Evolutionary conservation across 2,113 vertebrate genomes (phyloP).

Genomic region (Mirounga angustirostris): DNA sequence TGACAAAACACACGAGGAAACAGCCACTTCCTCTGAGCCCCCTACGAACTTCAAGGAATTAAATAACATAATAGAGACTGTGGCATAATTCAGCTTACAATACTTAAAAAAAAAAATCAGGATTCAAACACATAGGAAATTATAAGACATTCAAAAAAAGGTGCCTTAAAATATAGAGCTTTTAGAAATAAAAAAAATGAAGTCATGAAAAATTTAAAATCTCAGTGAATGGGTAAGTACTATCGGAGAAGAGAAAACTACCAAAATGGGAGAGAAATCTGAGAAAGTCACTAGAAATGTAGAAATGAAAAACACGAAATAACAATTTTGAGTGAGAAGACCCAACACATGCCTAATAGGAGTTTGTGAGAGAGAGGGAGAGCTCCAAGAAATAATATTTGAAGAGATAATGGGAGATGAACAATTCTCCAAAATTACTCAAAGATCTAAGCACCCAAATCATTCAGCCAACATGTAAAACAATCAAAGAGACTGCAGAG

Average conservation of each 20-base stretch:
- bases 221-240: conserved; percentile 18
- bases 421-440: not conserved
- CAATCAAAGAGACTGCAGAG: not conserved
- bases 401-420: not conserved
- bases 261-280: conserved; percentile 24
- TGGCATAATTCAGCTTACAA: not conserved
- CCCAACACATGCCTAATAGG: not conserved
- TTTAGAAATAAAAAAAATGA: conserved; percentile 37
- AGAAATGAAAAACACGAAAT: not conserved
- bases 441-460: not conserved
- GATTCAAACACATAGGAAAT: not conserved
- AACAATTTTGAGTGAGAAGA: not conserved
- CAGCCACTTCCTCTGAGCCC: not conserved
- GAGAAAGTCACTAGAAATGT: not conserved
- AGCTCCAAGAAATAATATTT: not conserved
- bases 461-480: not conserved
- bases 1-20: fast-evolving
- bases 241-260: not conserved
- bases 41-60: not conserved
- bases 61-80: not conserved
- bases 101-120: not conserved
- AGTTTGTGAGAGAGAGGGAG: not conserved
- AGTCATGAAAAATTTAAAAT: not conserved
- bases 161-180: not conserved
- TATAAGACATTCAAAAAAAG: not conserved